Evolutionary conservation across 2,888 invertebrate species (phyloP).

Genomic region (Drosophila demipolita): DNA sequence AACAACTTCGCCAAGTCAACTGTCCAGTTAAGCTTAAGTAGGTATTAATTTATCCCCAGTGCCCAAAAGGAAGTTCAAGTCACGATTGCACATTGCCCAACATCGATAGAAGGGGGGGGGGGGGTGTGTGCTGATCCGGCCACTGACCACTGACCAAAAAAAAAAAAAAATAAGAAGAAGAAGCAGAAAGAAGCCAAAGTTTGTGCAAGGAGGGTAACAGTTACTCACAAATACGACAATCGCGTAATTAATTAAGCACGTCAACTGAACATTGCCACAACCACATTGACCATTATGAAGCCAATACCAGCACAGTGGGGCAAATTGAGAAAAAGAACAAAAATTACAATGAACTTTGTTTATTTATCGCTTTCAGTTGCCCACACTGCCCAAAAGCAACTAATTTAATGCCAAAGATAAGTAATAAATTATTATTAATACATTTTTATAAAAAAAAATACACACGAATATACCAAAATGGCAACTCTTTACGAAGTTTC

Average conservation of each 20-base stretch:
- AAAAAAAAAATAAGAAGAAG: background rate
- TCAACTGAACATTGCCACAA: constrained; percentile 77
- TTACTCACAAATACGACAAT: constrained; percentile 79
- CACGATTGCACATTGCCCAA: constrained; percentile 72
- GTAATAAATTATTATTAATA: fast-evolving
- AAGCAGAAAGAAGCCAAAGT: constrained; percentile 39
- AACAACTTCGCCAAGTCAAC: constrained; percentile 46
- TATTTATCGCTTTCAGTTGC: background rate
- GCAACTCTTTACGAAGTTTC: too few relatives aligned
- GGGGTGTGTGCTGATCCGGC: constrained; percentile 20
- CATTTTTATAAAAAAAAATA: background rate
- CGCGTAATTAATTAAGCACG: constrained; percentile 83
- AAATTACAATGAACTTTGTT: background rate
- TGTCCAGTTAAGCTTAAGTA: constrained; percentile 81
- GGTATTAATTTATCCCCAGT: constrained; percentile 82
- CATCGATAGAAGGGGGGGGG: constrained; percentile 38
- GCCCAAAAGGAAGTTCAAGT: constrained; percentile 28
- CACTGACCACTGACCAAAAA: constrained; percentile 38
- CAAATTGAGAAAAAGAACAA: background rate
- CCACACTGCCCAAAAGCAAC: background rate
- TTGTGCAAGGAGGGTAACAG: constrained; percentile 36
- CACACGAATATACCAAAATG: too few relatives aligned
- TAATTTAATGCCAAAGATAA: background rate
- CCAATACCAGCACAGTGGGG: constrained; percentile 53
- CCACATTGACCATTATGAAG: constrained; percentile 45